Evolutionary conservation across 2,797 vertebrate species (phyloP).

Genomic region (Glyptemys insculpta): DNA sequence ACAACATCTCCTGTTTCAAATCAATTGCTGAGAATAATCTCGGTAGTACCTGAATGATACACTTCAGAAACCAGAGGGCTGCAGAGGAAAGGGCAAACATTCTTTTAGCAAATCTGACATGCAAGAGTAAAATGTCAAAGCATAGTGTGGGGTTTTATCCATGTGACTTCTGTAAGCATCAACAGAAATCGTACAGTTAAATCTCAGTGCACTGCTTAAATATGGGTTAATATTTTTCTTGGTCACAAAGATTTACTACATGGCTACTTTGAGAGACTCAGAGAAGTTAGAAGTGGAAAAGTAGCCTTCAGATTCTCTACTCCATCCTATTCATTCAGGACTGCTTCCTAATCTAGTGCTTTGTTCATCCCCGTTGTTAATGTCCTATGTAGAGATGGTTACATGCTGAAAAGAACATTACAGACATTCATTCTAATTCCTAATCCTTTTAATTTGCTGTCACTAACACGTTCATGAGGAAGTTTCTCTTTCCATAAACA

Average conservation of each 20-base stretch:
- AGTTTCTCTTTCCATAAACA: neutral
- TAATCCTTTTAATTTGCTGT: neutral
- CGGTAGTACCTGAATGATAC: neutral
- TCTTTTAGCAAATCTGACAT: neutral
- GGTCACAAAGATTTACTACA: neutral
- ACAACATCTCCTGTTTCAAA: neutral
- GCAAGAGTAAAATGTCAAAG: neutral
- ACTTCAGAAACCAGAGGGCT: neutral
- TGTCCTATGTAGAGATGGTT: neutral
- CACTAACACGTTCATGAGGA: neutral
- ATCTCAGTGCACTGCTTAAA: neutral
- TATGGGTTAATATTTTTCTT: neutral
- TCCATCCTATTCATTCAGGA: neutral
- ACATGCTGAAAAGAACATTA: neutral
- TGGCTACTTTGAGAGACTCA: neutral
- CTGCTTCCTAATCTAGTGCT: neutral
- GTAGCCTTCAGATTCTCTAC: neutral
- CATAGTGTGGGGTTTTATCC: neutral
- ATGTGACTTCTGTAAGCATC: neutral
- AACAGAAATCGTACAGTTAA: neutral
- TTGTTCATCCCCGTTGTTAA: neutral
- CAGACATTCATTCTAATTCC: slow-evolving; percentile 1
- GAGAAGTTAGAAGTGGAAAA: neutral
- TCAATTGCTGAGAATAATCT: neutral
- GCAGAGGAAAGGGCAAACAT: neutral